phyloP scores from a whole-genome alignment of 2,113 vertebrate genomes.

The Charadrius vociferus region DNA sequence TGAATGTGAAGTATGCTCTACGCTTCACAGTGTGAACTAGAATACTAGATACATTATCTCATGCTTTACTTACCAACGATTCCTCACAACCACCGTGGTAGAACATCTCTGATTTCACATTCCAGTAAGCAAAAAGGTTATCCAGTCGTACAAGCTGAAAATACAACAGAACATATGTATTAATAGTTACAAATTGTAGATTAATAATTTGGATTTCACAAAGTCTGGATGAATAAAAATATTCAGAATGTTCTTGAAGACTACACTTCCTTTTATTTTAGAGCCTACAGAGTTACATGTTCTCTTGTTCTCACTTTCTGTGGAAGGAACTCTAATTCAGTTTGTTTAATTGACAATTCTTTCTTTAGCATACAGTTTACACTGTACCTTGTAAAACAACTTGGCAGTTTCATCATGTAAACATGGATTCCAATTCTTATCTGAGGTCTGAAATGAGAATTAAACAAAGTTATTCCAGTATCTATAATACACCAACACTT shows the following conservation, averaged over 20 bases:
- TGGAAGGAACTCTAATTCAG: neutral
- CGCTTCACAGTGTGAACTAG: neutral
- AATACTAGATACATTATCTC: neutral
- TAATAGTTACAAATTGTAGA: neutral
- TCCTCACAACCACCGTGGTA: conserved; percentile 80
- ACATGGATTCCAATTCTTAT: conserved; percentile 92
- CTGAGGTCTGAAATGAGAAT: conserved; percentile 83
- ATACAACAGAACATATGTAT: neutral
- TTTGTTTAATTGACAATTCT: neutral
- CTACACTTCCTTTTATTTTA: neutral
- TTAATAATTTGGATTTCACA: neutral
- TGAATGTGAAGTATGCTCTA: neutral
- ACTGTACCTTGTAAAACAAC: conserved; percentile 91
- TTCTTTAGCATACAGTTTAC: neutral
- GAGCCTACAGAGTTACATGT: neutral
- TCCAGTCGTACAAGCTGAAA: conserved; percentile 90
- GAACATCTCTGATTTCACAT: conserved; percentile 91
- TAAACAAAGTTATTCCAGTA: neutral
- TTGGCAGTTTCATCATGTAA: conserved; percentile 91
- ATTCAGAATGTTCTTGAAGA: neutral
- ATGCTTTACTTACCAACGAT: conserved; percentile 85
- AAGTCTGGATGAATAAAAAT: neutral
- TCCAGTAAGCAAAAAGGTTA: conserved; percentile 97
- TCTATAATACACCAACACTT: neutral
- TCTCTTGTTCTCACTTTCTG: neutral